Conservation (phyloP, 1,140 invertebrate species). For the Diorhabda elongata region DNA sequence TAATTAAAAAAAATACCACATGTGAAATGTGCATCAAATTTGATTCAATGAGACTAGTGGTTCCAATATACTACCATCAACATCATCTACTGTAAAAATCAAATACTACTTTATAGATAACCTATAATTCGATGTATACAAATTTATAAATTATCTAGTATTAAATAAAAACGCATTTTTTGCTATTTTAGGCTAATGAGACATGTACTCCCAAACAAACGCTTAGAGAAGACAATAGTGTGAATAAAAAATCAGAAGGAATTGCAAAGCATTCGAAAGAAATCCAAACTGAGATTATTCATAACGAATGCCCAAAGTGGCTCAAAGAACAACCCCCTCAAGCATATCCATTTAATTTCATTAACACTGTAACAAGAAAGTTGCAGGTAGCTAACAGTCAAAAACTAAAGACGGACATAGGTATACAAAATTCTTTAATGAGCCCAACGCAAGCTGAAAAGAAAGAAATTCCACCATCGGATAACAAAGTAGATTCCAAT, state of each 20-base stretch:
- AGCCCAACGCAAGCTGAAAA: constrained; percentile 4
- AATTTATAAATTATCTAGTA: too few species aligned
- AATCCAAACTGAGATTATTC: constrained; percentile 11
- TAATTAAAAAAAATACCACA: too few species aligned
- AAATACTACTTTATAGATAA: too few species aligned
- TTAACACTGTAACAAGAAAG: constrained; percentile 44
- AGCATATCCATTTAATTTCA: constrained; percentile 44
- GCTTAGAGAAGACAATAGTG: too few species aligned
- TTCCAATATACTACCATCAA: too few species aligned
- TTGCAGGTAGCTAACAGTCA: constrained; percentile 34
- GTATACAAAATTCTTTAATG: constrained; percentile 34
- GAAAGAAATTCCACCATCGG: constrained; percentile 9
- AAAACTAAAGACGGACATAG: constrained; percentile 32
- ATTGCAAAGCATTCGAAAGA: constrained; percentile 25
- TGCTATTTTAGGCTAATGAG: too few species aligned
- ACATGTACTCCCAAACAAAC: too few species aligned
- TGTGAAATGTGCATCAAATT: too few species aligned
- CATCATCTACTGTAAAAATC: too few species aligned
- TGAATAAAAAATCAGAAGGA: neutral
- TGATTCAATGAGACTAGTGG: too few species aligned
- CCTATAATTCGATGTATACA: too few species aligned
- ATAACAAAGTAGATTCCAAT: constrained; percentile 15
- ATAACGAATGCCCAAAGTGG: constrained; percentile 26
- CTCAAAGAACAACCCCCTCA: constrained; percentile 27
- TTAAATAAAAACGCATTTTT: too few species aligned